Evolutionary conservation across 2,113 vertebrate genomes (phyloP), one percentile per base, ranked within the genome.

Genomic region (Syngnathoides biaculeatus): DNA sequence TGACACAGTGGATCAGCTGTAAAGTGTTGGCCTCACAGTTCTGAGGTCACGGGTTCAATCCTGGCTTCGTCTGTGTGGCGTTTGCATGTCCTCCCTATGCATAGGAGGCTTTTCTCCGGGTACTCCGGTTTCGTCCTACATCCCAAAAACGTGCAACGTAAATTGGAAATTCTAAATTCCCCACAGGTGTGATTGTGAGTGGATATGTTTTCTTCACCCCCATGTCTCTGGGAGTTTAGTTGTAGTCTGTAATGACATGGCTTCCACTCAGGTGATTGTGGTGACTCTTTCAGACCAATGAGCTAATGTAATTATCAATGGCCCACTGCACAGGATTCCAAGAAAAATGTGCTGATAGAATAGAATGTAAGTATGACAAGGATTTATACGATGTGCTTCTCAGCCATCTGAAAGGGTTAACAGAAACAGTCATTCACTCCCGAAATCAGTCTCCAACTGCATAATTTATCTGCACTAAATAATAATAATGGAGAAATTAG

Each of bases 281-380:
- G 53, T 56, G 53, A 27, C 53, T 56, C 53, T 27, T 56, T 27
- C 53, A 56, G 53, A 56, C 26, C 24, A 30, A 56, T 14, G 26
- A 56, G 24, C 26, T 27, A 56, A 56, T 27, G 26, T 30, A 26
- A 56, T 56, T 56, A 56, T 14, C 5, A 2, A 56, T 56, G 24
- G 13, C 24, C 24, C 53, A 17, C 53, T 56, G 53, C 26, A 27
- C 53, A 17, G 24, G 53, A 56, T 27, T 14, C 27, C 53, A 27
- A 56, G 26, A 56, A 56, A 26, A 56, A 56, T 56, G 53, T 56
- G 53, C 53, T 56, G 53, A 27, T 56, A 15, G 26, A 27, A 56
- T 30, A 26, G 24, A 27, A 56, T 55, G 2, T 13, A 26, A 15
- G 24, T 27, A 26, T 15, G 24, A 56, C 53, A 56, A 27, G 24